These are phyloP conservation scores for Meloidogyne exigua DNA, from an alignment of 1,140 invertebrate genomes.

Conservation along the genomic window DNA sequence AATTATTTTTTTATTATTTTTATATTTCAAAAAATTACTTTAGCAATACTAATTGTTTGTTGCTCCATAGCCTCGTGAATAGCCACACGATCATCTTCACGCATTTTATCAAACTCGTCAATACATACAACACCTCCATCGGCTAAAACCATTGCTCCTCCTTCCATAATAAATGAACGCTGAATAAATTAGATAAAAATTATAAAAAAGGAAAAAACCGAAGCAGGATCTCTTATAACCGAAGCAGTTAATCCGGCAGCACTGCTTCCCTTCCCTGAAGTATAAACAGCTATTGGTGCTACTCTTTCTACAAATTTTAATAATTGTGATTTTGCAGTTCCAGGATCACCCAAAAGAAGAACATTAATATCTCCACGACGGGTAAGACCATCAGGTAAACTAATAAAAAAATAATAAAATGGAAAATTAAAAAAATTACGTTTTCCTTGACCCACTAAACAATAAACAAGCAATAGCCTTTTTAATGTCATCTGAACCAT, in stretches of 20 bases:
- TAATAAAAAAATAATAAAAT: constrained; percentile 51
- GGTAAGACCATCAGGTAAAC: constrained; percentile 88
- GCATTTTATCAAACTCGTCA: constrained; percentile 99
- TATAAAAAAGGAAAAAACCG: constrained; percentile 69
- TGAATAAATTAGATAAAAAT: constrained; percentile 64
- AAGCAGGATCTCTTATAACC: constrained; percentile 85
- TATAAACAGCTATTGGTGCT: constrained; percentile 91
- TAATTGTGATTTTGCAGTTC: constrained; percentile 96
- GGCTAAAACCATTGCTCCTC: constrained; percentile 97
- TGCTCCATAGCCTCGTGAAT: constrained; percentile 99
- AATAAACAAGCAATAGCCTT: constrained; percentile 92
- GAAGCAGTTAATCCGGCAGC: constrained; percentile 97
- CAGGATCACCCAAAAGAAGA: constrained; percentile 91
- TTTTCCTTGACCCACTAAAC: constrained; percentile 79
- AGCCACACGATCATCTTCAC: constrained; percentile 95
- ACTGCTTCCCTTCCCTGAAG: constrained; percentile 96
- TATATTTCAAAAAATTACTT: constrained; percentile 67
- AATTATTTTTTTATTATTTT: too few relatives aligned
- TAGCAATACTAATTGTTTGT: constrained; percentile 98
- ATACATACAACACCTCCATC: constrained; percentile 99
- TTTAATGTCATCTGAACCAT: constrained; percentile 89
- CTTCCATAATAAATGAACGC: constrained; percentile 98
- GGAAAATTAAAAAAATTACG: constrained; percentile 52
- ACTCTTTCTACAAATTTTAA: constrained; percentile 96
- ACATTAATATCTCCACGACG: constrained; percentile 95